Base-by-base conservation (phyloP, 2,113 vertebrate species). In the Anarrhichthys ocellatus region DNA sequence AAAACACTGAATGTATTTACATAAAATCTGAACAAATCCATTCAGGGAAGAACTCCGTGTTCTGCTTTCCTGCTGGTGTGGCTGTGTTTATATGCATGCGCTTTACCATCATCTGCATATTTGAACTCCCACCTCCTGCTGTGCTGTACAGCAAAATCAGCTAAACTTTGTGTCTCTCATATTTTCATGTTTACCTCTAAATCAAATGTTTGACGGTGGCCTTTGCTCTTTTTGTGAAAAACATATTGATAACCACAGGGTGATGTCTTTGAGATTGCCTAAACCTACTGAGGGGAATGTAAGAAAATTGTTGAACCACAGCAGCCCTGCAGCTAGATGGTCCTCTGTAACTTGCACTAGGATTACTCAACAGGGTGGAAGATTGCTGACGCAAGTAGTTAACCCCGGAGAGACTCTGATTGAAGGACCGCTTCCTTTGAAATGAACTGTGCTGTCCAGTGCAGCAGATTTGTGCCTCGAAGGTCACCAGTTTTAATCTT, bases 111-210 rank as follows among this genome's bases (percentile, higher is more conserved):
- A 74, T 66, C 46, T 68, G 61, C 67, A 73, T 36, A 29, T 50
- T 69, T 61, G 48, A 7, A 87, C 34, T 59, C 61, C 29, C 20
- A 65, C 34, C 27, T 27, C 76, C 36, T 34, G 48, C 83, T 74
- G 72, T 5, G 69, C 36, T 27, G 36, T 32, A 32, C 4, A 52
- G 73, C 81, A 14, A 29, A 66, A 86, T 80, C 72, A 79, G 71
- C 61, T 40, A 29, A 48, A 61, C 46, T 7, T n/a, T 29, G 32
- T 52, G 20, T 9, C 58, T 68, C 44, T 48, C 42, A 44, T 18
- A n/a, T 46, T 52, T 80, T 68, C 58, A 66, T 83, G 62, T 83
- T 84, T 83, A 81, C 64, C 17, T 81, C 34, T n/a, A 58, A 81
- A 64, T 42, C 1, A 8, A 80, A 15, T 3, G 52, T 48, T 62